These are phyloP conservation scores for Butorides virescens DNA, from an alignment of 2,113 vertebrate genomes.

Conservation along the genomic window DNA sequence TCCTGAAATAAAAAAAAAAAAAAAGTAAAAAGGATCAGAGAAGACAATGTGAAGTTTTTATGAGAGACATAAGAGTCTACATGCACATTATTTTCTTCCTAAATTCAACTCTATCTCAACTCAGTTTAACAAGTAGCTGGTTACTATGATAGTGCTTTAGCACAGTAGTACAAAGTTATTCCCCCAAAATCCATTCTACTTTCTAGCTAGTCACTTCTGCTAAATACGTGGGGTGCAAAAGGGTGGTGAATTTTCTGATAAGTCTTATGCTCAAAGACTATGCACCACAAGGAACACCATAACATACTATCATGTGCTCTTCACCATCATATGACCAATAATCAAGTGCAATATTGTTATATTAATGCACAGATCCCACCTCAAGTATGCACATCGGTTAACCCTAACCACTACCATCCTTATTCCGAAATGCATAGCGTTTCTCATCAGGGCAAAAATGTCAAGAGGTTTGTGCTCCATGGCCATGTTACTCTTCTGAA, in stretches of 20 bases:
- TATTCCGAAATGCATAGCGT: neutral
- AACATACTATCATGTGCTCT: neutral
- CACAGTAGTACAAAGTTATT: neutral
- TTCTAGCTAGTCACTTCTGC: neutral
- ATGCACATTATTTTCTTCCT: neutral
- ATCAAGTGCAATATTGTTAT: neutral
- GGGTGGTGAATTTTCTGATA: neutral
- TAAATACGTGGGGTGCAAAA: neutral
- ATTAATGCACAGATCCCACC: neutral
- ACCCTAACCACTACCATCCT: neutral
- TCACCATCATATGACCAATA: neutral
- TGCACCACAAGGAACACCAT: neutral
- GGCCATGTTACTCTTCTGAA: neutral
- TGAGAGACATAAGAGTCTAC: neutral
- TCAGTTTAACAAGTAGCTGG: neutral
- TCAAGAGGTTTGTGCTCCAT: neutral
- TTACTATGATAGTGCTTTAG: neutral
- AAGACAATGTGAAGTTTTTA: neutral
- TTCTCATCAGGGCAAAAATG: neutral
- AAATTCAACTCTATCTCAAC: neutral
- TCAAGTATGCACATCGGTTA: neutral
- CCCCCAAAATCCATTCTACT: neutral
- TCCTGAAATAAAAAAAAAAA: slow-evolving; percentile 74
- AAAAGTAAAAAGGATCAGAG: neutral
- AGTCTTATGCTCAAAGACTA: neutral